Evolutionary conservation across 2,888 invertebrate species (phyloP).

Genomic region (Chorisops tibialis): DNA sequence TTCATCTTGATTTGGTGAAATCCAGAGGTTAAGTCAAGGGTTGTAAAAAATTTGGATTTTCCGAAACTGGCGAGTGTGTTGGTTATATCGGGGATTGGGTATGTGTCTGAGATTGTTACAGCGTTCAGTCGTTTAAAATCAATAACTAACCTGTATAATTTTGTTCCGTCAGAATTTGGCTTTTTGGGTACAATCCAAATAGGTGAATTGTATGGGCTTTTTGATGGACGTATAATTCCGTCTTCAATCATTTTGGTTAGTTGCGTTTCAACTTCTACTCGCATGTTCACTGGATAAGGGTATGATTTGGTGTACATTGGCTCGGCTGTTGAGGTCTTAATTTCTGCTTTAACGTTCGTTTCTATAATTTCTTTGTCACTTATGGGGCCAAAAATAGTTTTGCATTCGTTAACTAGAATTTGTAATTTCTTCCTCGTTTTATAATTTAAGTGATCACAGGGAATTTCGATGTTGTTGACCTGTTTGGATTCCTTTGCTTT

Average conservation of each 20-base stretch:
- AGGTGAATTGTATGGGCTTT: conserved; percentile 38
- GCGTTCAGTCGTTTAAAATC: conserved; percentile 36
- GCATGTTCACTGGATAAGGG: conserved; percentile 43
- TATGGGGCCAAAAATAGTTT: conserved; percentile 33
- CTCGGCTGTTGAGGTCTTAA: conserved; percentile 37
- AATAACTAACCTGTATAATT: conserved; percentile 35
- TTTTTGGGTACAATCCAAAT: conserved; percentile 36
- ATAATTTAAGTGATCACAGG: conserved; percentile 15
- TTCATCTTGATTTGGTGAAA: conserved; percentile 37
- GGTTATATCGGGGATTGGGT: conserved; percentile 13
- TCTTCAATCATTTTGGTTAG: conserved; percentile 40
- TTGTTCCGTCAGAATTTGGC: not conserved
- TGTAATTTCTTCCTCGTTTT: conserved; percentile 22
- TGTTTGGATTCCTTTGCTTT: not conserved
- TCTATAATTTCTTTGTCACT: conserved; percentile 19
- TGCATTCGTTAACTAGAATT: conserved; percentile 28
- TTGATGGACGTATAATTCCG: conserved; percentile 39
- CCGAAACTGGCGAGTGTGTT: not conserved
- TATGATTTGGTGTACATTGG: conserved; percentile 43
- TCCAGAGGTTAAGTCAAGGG: conserved; percentile 1
- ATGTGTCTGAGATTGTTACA: conserved; percentile 32
- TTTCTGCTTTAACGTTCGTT: conserved; percentile 40
- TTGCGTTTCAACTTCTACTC: conserved; percentile 43
- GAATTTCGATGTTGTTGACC: not conserved
- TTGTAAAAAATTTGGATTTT: not conserved